Evolutionary conservation across 2,113 vertebrate species (phyloP).

Genomic region (Centropus bengalensis): DNA sequence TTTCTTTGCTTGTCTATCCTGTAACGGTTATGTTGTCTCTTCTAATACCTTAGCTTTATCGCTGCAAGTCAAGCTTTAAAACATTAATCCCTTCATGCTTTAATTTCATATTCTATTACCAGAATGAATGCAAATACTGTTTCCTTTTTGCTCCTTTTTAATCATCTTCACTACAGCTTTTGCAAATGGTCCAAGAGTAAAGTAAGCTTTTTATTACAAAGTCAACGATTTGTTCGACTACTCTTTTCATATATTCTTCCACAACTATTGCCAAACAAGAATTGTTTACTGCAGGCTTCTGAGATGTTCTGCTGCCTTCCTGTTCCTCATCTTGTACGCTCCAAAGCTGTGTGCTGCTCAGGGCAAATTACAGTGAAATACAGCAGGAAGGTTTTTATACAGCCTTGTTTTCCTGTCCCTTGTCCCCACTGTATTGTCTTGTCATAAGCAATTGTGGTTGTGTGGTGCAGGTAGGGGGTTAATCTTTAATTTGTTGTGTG

Average conservation of each 20-base stretch:
- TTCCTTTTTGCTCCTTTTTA: constrained; percentile 77
- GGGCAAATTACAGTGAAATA: neutral
- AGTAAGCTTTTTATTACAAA: constrained; percentile 71
- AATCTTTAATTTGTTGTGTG: neutral
- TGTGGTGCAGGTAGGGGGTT: neutral
- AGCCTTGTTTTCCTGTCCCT: neutral
- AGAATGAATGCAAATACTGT: constrained; percentile 79
- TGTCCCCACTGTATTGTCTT: neutral
- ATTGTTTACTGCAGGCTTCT: constrained; percentile 36
- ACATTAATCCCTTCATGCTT: constrained; percentile 83
- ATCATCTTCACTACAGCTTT: constrained; percentile 75
- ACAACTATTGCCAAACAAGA: constrained; percentile 40
- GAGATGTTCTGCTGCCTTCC: constrained; percentile 30
- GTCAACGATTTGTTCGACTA: constrained; percentile 49
- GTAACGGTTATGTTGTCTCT: constrained; percentile 77
- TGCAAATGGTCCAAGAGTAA: constrained; percentile 69
- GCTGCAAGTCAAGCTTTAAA: constrained; percentile 83
- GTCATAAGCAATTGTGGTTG: neutral
- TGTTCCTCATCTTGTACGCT: neutral
- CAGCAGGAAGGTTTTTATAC: constrained; percentile 6
- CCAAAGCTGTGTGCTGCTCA: neutral
- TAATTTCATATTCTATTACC: constrained; percentile 86
- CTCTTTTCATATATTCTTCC: constrained; percentile 43
- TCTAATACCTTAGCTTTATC: constrained; percentile 84
- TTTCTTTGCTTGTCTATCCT: constrained; percentile 85